phyloP scores from a whole-genome alignment of 2,888 invertebrate genomes.

The Drosophila colorata region DNA sequence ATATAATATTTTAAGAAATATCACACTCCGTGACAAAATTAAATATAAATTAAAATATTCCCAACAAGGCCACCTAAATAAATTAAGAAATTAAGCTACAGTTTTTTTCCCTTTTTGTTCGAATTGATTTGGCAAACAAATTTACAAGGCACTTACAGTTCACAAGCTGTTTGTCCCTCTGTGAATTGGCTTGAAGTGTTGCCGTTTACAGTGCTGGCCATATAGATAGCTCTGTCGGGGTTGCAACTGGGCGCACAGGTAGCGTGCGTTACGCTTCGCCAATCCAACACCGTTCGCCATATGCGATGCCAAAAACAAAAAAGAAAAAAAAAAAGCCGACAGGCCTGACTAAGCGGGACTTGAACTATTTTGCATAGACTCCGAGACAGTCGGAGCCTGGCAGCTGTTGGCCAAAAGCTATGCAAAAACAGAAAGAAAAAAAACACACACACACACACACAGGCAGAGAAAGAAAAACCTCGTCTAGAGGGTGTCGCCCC shows the following conservation, averaged over 20 bases:
- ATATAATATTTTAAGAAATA: too few species aligned
- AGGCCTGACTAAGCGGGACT: slow-evolving; percentile 21
- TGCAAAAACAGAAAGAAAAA: slow-evolving; percentile 5
- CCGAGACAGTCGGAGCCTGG: slow-evolving; percentile 2
- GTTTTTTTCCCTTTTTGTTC: slow-evolving; percentile 3
- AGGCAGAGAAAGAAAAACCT: slow-evolving; percentile 5
- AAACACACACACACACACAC: slow-evolving; percentile 5
- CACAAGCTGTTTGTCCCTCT: not conserved
- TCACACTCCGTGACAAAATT: too few species aligned
- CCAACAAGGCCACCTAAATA: too few species aligned
- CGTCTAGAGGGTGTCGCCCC: slow-evolving; percentile 18
- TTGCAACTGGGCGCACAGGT: slow-evolving; percentile 14
- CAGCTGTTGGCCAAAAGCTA: slow-evolving; percentile 58
- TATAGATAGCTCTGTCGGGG: slow-evolving; percentile 1
- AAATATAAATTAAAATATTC: too few species aligned
- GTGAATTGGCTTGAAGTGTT: slow-evolving; percentile 3
- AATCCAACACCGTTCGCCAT: slow-evolving; percentile 5
- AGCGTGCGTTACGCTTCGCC: slow-evolving; percentile 50
- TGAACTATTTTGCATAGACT: slow-evolving; percentile 55
- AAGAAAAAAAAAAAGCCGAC: slow-evolving; percentile 14
- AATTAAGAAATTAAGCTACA: slow-evolving; percentile 11
- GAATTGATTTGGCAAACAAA: slow-evolving; percentile 69
- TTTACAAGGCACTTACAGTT: slow-evolving; percentile 34
- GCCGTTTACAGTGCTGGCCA: not conserved
- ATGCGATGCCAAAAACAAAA: slow-evolving; percentile 12